Evolutionary conservation across 2,888 invertebrate species (phyloP).

Genomic region (Agapostemon virescens): DNA sequence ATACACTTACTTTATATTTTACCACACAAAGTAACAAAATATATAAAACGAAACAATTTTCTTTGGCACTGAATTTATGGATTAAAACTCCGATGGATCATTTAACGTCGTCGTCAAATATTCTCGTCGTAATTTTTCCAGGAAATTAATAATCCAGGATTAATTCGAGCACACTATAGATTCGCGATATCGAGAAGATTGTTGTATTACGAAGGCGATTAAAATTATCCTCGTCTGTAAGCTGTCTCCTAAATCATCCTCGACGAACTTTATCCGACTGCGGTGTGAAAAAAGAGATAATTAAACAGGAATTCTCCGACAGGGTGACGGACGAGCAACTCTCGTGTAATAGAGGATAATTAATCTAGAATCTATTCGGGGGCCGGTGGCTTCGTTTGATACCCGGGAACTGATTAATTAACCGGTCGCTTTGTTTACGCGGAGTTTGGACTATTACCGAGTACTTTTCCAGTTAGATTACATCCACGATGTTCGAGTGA

Average conservation of each 20-base stretch:
- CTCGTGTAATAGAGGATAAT: slow-evolving; percentile 16
- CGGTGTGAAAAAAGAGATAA: background rate
- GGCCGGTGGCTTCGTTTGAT: slow-evolving; percentile 25
- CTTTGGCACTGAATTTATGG: too few relatives aligned
- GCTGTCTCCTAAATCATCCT: background rate
- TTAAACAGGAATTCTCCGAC: slow-evolving; percentile 5
- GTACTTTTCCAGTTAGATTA: slow-evolving; percentile 53
- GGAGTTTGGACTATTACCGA: slow-evolving; percentile 42
- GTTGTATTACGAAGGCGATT: background rate
- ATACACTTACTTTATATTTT: too few relatives aligned
- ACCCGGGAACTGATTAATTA: slow-evolving; percentile 50
- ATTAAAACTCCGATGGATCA: background rate
- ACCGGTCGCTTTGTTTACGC: slow-evolving; percentile 49
- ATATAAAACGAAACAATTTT: too few relatives aligned
- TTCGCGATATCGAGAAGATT: background rate
- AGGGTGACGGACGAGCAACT: background rate
- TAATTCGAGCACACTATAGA: background rate
- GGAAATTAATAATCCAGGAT: too few relatives aligned
- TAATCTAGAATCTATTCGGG: slow-evolving; percentile 45
- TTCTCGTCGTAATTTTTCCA: background rate
- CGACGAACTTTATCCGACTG: background rate
- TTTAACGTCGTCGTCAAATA: background rate
- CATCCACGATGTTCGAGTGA: slow-evolving; percentile 41
- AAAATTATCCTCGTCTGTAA: background rate
- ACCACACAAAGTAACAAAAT: too few relatives aligned